Evolutionary conservation across 2,797 vertebrate genomes (phyloP), one percentile per base, ranked within the genome.

Genomic region (Hapalemur alaotrensis): DNA sequence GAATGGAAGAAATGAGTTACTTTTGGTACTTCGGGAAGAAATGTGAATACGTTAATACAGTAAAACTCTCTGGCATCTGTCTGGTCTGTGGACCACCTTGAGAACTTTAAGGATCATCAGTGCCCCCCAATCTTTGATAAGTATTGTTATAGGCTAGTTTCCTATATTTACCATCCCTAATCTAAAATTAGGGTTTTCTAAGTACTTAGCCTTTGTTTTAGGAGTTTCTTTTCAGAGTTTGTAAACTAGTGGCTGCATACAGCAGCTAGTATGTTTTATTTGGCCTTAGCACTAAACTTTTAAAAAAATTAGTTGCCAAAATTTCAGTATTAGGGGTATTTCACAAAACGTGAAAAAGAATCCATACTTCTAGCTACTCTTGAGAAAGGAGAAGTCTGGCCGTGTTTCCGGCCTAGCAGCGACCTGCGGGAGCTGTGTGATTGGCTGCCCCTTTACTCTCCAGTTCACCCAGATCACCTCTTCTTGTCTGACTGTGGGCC

Each of bases 171-270:
- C 11, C 48, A 79, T 84, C 69, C 61, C 70, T 35, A 32, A 91
- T 80, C 43, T 88, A 82, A 83, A 78, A 25, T 52, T 46, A 32
- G 46, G 13, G 1, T 89, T 90, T 85, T 43, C 61, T 83, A 18
- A 75, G 46, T 84, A 65, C 43, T 79, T 91, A 46, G 32, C 43
- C 48, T 79, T 89, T 83, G 48, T 94, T 75, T 83, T 38, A 76
- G 35, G 28, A 50, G 28, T 73, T 96, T 91, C 79, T 89, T 72
- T 67, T 89, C 25, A 76, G 81, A 90, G 52, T 92, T 91, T 89
- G 46, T 57, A 88, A 54, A 81, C 43, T 46, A 79, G 54, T 73
- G 63, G 48, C n/a, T 25, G 9, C 75, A 72, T 88, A 93, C 72
- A 87, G 32, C 23, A 59, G 35, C 61, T 81, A 43, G 52, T 78